Conservation (phyloP, 2,797 vertebrate genomes). For the Pagetopsis macropterus region DNA sequence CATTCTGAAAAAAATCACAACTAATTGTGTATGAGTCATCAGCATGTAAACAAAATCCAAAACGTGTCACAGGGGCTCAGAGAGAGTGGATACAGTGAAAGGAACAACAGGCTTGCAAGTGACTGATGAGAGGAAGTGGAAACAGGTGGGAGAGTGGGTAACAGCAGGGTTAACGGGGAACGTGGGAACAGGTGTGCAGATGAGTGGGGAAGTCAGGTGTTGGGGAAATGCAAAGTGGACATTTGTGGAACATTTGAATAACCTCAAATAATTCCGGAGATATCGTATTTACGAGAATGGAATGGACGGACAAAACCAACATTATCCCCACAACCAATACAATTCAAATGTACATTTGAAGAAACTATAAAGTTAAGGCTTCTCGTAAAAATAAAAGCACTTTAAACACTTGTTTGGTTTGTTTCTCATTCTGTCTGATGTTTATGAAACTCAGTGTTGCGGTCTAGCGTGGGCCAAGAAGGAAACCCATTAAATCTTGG, state of each 20-base stretch:
- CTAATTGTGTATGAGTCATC: not conserved
- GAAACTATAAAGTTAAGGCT: too few relatives aligned
- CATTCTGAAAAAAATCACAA: not conserved
- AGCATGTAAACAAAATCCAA: not conserved
- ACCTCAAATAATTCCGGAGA: too few relatives aligned
- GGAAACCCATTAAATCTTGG: too few relatives aligned
- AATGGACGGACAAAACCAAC: too few relatives aligned
- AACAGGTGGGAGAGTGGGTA: not conserved
- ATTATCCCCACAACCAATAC: too few relatives aligned
- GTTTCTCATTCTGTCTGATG: too few relatives aligned
- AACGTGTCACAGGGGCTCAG: not conserved
- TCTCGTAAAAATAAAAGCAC: not conserved
- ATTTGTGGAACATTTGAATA: too few relatives aligned
- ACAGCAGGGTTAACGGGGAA: not conserved
- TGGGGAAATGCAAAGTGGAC: not conserved
- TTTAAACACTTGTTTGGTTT: not conserved
- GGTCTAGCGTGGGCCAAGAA: too few relatives aligned
- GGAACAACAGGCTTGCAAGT: not conserved
- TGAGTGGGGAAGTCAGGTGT: not conserved
- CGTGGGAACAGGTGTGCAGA: not conserved
- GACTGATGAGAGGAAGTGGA: constrained; percentile 3
- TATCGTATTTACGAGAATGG: too few relatives aligned
- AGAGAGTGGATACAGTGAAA: not conserved
- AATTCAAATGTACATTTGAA: too few relatives aligned
- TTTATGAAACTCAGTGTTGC: too few relatives aligned